Base-by-base conservation (phyloP, 2,113 vertebrate species). In the Bufo gargarizans region DNA sequence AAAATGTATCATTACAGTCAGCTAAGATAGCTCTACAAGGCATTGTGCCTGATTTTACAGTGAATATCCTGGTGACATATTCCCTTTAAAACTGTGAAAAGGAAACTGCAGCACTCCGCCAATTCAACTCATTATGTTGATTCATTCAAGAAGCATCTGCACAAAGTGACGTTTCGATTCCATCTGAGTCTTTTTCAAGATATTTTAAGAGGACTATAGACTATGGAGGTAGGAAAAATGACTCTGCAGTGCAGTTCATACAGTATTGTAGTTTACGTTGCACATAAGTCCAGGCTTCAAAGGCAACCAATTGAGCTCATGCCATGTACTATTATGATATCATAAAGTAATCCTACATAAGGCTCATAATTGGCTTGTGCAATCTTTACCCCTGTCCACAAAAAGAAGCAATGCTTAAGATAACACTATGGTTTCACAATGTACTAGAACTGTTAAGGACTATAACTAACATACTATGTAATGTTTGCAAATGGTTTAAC, bases 361-460 rank as follows among this genome's bases (percentile, higher is more conserved):
- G 45, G 61, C 10, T 2, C 13, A 47, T 77, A 86, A 78, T 63
- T 86, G 58, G 43, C 20, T 50, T 16, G 16, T 2, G 19, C 5
- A 61, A n/a, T 77, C 13, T 43, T 65, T 49, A 67, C 13, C 43
- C 12, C 4, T 77, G 9, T 45, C 43, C 6, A 77, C 33, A 33
- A 77, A 14, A 65, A 16, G 6, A 86, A 53, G 33, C 33, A 33
- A 53, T 50, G 45, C 49, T 86, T 50, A 78, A 20, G 43, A 86
- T 77, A 86, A 78, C 16, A 17, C 19, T 50, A 53, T 86, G 71
- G 78, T 86, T 86, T 78, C 74, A 67, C 47, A 78, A 86, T 63
- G 45, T 67, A 20, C 47, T 33, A 1, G 33, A 4, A 7, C 20
- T 77, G 22, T 86, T 49, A 22, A 61, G 22, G 20, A 16, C 22